A percentile compares a stretch with the other conserved stretches of the same genome.
phyloP scores from a whole-genome alignment of 2,113 vertebrate genomes.

The Holacanthus passer region DNA sequence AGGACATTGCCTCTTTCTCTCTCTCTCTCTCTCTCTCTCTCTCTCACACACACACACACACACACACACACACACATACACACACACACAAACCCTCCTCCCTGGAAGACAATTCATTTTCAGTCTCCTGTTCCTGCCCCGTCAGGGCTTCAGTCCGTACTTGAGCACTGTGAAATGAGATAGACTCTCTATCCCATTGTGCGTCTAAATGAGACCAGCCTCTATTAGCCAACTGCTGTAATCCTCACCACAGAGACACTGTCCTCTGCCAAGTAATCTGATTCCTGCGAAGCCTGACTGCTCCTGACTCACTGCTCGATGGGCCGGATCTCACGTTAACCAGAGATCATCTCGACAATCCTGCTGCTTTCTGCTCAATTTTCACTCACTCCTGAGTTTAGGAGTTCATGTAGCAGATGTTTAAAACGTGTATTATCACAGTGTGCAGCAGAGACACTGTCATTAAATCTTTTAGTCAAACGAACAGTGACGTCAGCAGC shows the following conservation, averaged over 20 bases:
- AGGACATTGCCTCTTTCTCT: too few relatives aligned
- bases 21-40: too few relatives aligned
- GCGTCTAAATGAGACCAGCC: slow-evolving; percentile 16
- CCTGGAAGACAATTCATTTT: neutral
- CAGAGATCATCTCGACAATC: neutral
- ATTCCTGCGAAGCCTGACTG: neutral
- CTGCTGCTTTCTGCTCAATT: neutral
- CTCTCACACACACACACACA: neutral
- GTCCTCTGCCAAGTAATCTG: slow-evolving; percentile 2
- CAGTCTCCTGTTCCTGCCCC: neutral
- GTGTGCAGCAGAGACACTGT: neutral
- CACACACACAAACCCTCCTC: neutral
- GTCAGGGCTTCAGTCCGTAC: slow-evolving; percentile 6
- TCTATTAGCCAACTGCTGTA: slow-evolving; percentile 15
- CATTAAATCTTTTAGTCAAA: too few relatives aligned
- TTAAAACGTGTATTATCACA: neutral
- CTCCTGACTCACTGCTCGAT: neutral
- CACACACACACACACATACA: neutral
- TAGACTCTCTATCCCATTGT: neutral
- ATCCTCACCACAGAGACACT: neutral
- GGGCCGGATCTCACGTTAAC: too few relatives aligned
- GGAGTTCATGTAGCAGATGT: neutral
- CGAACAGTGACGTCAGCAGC: too few relatives aligned
- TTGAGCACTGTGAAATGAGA: slow-evolving; percentile 17
- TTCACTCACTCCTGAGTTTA: too few relatives aligned